Evolutionary conservation across 2,888 invertebrate genomes (phyloP).

Genomic region (Drosophila suboccidentalis): DNA sequence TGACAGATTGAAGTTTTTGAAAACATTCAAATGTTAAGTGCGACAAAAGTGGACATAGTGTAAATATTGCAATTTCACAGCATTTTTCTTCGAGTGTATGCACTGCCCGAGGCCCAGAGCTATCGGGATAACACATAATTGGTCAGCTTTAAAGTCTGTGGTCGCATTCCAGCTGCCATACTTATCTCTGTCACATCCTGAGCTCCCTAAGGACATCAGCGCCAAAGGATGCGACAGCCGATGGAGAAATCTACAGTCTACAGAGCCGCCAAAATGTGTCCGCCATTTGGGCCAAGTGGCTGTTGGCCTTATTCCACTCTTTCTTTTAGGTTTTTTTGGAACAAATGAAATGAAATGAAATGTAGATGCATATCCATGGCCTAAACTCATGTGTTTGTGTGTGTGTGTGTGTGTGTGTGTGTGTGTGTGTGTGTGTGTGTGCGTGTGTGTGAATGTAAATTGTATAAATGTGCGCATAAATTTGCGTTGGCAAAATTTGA

Average conservation of each 20-base stretch:
- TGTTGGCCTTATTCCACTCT: constrained; percentile 25
- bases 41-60: no score
- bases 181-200: constrained; percentile 22
- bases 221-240: constrained; percentile 18
- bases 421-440: constrained; percentile 25
- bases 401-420: no score
- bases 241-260: constrained; percentile 13
- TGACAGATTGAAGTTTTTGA: no score
- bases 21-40: no score
- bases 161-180: neutral
- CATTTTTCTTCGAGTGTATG: constrained; percentile 12
- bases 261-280: constrained; percentile 35
- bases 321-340: constrained; percentile 32
- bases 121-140: constrained; percentile 46
- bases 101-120: neutral
- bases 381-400: constrained; percentile 34
- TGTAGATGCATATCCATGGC: constrained; percentile 70
- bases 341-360: constrained; percentile 78
- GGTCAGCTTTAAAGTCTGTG: constrained; percentile 45
- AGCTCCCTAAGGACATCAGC: constrained; percentile 12
- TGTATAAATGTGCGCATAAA: constrained; percentile 80
- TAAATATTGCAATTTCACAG: neutral
- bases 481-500: constrained; percentile 79
- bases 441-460: constrained; percentile 70
- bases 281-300: constrained; percentile 23